phyloP scores from a whole-genome alignment of 1,140 invertebrate genomes.

The Limonius californicus region DNA sequence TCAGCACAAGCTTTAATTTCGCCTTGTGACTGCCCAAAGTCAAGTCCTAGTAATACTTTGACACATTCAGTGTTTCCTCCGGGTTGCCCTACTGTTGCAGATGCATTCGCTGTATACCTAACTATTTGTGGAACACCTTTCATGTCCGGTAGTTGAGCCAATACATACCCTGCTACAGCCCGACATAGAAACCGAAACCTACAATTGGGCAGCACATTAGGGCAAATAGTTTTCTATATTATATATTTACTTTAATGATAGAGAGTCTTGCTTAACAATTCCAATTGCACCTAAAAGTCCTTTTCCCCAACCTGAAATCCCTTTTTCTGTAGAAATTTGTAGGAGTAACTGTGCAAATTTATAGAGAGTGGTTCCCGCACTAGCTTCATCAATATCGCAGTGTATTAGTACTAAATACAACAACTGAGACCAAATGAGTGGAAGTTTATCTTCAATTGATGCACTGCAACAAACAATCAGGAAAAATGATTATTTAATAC shows the following conservation, averaged over 20 bases:
- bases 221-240: too few species aligned
- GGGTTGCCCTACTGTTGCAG: conserved; percentile 39
- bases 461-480: conserved; percentile 30
- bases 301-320: conserved; percentile 36
- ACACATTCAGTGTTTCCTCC: conserved; percentile 44
- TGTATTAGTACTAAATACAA: conserved; percentile 34
- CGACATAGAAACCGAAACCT: conserved; percentile 35
- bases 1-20: conserved; percentile 45
- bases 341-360: conserved; percentile 40
- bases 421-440: conserved; percentile 40
- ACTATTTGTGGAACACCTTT: conserved; percentile 41
- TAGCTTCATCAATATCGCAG: conserved; percentile 35
- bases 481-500: too few species aligned
- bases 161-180: conserved; percentile 38
- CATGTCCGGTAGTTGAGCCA: conserved; percentile 44
- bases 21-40: conserved; percentile 43
- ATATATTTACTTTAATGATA: conserved; percentile 37
- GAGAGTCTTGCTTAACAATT: conserved; percentile 33
- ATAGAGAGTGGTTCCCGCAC: conserved; percentile 31
- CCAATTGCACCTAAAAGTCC: conserved; percentile 43
- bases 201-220: not conserved
- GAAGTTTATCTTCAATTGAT: conserved; percentile 39
- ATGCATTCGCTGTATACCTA: conserved; percentile 30
- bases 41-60: conserved; percentile 40
- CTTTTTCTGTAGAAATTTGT: conserved; percentile 38